A percentile compares a stretch with the other conserved stretches of the same genome.
These are phyloP conservation scores for Gasterosteus nipponicus DNA, from an alignment of 2,113 vertebrate species.

Conservation along the genomic window DNA sequence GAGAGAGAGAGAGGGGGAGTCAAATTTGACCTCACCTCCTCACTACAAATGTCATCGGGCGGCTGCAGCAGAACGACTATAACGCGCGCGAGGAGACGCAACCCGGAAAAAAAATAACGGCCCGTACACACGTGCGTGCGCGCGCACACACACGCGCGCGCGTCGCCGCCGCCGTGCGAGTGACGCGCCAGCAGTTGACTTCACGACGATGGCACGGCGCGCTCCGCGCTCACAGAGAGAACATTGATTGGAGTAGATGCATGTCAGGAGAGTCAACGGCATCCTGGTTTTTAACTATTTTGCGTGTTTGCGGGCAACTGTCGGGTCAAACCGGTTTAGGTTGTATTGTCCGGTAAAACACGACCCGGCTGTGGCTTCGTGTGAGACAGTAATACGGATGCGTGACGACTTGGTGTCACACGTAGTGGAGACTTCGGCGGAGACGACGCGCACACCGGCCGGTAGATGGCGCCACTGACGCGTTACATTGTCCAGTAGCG, in stretches of 20 bases:
- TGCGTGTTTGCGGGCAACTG: background rate
- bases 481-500: background rate
- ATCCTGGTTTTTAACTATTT: background rate
- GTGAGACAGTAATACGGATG: constrained; percentile 2
- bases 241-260: background rate
- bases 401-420: constrained; percentile 49
- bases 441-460: background rate
- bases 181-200: background rate
- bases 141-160: background rate
- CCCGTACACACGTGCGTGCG: constrained; percentile 22
- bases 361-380: background rate
- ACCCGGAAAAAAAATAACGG: constrained; percentile 78
- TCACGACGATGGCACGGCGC: background rate
- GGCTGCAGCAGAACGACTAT: constrained; percentile 66
- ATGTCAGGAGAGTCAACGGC: background rate
- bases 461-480: constrained; percentile 49
- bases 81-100: constrained; percentile 58
- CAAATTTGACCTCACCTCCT: constrained; percentile 68
- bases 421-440: background rate
- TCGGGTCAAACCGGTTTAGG: no score
- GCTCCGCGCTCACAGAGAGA: constrained; percentile 10
- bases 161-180: background rate
- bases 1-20: constrained; percentile 23
- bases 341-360: background rate
- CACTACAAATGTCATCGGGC: constrained; percentile 68